A percentile compares a stretch with the other conserved stretches of the same genome.
Evolutionary conservation across 2,888 invertebrate species (phyloP).

Genomic region (Gortyna flavago): DNA sequence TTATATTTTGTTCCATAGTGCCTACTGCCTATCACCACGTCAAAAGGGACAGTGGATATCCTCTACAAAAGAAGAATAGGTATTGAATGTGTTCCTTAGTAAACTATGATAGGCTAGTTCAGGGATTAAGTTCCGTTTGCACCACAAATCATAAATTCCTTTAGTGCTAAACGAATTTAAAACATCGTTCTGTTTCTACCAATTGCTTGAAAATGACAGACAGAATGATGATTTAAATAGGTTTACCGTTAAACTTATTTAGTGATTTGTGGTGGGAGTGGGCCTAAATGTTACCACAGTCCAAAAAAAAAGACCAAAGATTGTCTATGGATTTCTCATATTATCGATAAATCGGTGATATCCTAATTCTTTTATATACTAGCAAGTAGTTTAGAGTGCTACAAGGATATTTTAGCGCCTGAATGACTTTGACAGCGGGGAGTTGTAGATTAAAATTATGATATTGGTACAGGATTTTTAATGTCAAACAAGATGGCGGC

Average conservation of each 20-base stretch:
- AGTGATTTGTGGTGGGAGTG: no score
- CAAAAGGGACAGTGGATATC: not conserved
- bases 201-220: not conserved
- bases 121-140: not conserved
- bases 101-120: not conserved
- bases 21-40: not conserved
- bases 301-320: no score
- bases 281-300: not conserved
- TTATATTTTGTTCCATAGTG: not conserved
- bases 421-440: no score
- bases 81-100: no score
- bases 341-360: not conserved
- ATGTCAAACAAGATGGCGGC: not conserved
- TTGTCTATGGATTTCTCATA: not conserved
- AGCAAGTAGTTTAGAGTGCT: no score
- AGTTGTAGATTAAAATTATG: not conserved
- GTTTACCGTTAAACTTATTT: no score
- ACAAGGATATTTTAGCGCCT: no score
- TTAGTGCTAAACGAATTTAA: not conserved
- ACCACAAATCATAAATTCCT: not conserved
- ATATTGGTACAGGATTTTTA: not conserved
- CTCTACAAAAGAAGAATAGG: no score
- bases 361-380: not conserved
- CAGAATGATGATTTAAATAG: no score
- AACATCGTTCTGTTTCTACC: no score